Percentiles rank a stretch among this genome's conserved stretches.
phyloP scores from a whole-genome alignment of 2,113 vertebrate species.

The Gymnobelideus leadbeateri region DNA sequence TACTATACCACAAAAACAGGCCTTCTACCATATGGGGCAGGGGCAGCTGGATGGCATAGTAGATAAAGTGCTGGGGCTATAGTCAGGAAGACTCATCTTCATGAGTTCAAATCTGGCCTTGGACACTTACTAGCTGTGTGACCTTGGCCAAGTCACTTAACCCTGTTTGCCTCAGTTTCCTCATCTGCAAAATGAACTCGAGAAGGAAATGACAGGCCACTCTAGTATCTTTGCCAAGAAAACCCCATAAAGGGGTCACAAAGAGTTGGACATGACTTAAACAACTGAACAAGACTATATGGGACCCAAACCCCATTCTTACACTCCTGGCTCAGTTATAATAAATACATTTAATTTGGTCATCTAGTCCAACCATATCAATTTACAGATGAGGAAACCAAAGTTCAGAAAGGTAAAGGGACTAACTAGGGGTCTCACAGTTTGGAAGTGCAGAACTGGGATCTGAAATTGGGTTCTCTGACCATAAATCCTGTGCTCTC shows the following conservation, averaged over 20 bases:
- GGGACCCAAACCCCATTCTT: not conserved
- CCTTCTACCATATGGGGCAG: not conserved
- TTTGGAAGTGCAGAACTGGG: not conserved
- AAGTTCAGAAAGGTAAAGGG: not conserved
- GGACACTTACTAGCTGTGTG: too few species aligned
- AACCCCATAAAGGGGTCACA: too few species aligned
- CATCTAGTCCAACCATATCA: not conserved
- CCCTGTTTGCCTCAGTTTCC: too few species aligned
- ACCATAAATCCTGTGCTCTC: not conserved
- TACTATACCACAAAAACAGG: not conserved
- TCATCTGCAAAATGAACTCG: too few species aligned
- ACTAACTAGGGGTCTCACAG: not conserved
- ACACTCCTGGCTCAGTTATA: not conserved
- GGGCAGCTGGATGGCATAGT: too few species aligned
- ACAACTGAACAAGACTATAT: not conserved
- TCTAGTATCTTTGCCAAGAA: too few species aligned
- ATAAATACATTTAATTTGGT: not conserved
- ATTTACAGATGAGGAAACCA: not conserved
- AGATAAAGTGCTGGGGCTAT: too few species aligned
- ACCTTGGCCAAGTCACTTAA: too few species aligned
- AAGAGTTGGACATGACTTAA: too few species aligned
- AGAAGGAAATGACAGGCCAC: too few species aligned
- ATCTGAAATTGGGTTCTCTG: not conserved
- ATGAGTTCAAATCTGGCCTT: too few species aligned
- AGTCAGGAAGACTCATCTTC: too few species aligned